A percentile compares a stretch with the other conserved stretches of the same genome.
Evolutionary conservation across 2,888 invertebrate species (phyloP).

Genomic region (Drosophila atripex): DNA sequence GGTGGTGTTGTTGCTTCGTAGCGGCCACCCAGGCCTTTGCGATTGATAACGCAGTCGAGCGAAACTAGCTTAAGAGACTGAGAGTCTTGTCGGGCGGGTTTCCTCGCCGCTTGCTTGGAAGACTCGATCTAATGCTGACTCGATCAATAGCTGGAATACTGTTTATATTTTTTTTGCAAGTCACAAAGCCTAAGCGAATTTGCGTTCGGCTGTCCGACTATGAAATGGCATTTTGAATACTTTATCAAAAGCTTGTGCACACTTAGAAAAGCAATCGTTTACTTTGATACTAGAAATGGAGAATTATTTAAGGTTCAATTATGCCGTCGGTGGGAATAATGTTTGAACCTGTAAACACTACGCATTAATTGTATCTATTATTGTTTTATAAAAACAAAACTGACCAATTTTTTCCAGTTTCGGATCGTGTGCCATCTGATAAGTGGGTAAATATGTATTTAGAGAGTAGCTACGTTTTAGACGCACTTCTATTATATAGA

Average conservation of each 20-base stretch:
- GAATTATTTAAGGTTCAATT: too few relatives aligned
- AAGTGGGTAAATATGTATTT: background rate
- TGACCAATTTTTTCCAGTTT: background rate
- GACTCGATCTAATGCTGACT: conserved; percentile 32
- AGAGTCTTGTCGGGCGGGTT: conserved; percentile 10
- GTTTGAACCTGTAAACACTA: background rate
- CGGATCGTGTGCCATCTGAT: background rate
- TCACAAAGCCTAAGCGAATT: conserved; percentile 21
- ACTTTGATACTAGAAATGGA: background rate
- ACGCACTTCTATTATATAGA: background rate
- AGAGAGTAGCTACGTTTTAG: background rate
- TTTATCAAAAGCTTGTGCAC: conserved; percentile 22
- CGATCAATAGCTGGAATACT: background rate
- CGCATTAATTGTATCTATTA: too few relatives aligned
- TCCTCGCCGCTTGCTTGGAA: background rate
- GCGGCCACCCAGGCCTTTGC: background rate
- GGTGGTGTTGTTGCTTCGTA: background rate
- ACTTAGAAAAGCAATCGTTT: background rate
- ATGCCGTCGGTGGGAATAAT: background rate
- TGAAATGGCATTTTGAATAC: conserved; percentile 19
- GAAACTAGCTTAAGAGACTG: background rate
- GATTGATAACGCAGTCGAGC: conserved; percentile 17
- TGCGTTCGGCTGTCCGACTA: conserved; percentile 11
- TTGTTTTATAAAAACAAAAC: background rate
- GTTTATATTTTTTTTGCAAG: conserved; percentile 13